phyloP scores from a whole-genome alignment of 2,797 vertebrate species.

The Podargus strigoides region DNA sequence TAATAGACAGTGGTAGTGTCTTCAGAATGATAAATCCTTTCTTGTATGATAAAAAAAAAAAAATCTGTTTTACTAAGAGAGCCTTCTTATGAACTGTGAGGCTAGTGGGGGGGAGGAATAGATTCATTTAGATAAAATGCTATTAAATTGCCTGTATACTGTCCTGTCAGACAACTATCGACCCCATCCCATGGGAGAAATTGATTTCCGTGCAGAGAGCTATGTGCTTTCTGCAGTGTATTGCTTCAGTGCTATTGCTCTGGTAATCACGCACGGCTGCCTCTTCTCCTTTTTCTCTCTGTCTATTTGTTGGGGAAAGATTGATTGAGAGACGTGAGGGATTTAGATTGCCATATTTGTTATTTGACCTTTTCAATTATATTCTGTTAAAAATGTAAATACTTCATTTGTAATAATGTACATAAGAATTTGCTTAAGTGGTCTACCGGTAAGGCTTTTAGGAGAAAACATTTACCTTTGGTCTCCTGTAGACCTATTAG shows the following conservation, averaged over 20 bases:
- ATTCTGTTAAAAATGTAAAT: slow-evolving; percentile 36
- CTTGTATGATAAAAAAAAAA: slow-evolving; percentile 18
- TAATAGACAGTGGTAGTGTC: background rate
- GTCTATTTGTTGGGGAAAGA: background rate
- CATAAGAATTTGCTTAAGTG: background rate
- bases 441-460: background rate
- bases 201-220: slow-evolving; percentile 49
- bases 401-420: background rate
- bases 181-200: slow-evolving; percentile 48
- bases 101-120: background rate
- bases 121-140: slow-evolving; percentile 64
- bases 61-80: slow-evolving; percentile 23
- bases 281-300: background rate
- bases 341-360: slow-evolving; percentile 21
- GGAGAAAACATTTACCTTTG: background rate
- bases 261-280: background rate
- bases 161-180: slow-evolving; percentile 62
- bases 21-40: slow-evolving; percentile 23
- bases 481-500: background rate
- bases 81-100: background rate
- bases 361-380: slow-evolving; percentile 16
- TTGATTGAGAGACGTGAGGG: background rate
- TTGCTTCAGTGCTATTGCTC: background rate
- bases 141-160: slow-evolving; percentile 56
- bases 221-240: slow-evolving; percentile 3